phyloP scores from a whole-genome alignment of 2,113 vertebrate genomes.

The Abramis brama region DNA sequence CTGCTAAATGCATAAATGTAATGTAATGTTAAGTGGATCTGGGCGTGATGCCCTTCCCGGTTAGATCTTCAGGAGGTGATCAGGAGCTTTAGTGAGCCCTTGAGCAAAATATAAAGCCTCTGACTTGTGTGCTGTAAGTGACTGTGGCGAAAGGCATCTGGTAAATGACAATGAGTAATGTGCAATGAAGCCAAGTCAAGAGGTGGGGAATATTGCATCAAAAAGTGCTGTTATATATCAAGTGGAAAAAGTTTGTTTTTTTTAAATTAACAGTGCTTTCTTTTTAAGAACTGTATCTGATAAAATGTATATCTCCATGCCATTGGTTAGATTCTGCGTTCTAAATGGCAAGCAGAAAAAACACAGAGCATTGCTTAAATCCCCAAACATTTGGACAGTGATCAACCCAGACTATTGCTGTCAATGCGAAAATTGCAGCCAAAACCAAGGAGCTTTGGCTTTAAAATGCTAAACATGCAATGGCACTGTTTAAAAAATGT shows the following conservation, averaged over 20 bases:
- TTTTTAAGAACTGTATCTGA: background rate
- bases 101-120: background rate
- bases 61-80: background rate
- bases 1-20: background rate
- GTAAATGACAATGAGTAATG: background rate
- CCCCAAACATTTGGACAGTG: conserved; percentile 29
- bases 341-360: conserved; percentile 1
- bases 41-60: background rate
- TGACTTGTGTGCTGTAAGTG: background rate
- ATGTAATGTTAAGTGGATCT: conserved; percentile 3
- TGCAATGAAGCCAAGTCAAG: background rate
- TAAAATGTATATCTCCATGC: background rate
- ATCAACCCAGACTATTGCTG: conserved; percentile 51
- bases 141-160: background rate
- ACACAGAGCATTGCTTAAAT: conserved; percentile 26
- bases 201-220: background rate
- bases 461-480: conserved; percentile 63
- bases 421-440: conserved; percentile 46
- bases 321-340: background rate
- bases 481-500: conserved; percentile 65
- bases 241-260: too few relatives aligned
- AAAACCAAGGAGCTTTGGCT: conserved; percentile 67
- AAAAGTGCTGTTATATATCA: conserved; percentile 2
- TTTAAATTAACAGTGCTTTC: background rate
- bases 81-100: background rate